A percentile compares a stretch with the other conserved stretches of the same genome.
phyloP scores from a whole-genome alignment of 2,113 vertebrate species.

The Hippocampus abdominalis region DNA sequence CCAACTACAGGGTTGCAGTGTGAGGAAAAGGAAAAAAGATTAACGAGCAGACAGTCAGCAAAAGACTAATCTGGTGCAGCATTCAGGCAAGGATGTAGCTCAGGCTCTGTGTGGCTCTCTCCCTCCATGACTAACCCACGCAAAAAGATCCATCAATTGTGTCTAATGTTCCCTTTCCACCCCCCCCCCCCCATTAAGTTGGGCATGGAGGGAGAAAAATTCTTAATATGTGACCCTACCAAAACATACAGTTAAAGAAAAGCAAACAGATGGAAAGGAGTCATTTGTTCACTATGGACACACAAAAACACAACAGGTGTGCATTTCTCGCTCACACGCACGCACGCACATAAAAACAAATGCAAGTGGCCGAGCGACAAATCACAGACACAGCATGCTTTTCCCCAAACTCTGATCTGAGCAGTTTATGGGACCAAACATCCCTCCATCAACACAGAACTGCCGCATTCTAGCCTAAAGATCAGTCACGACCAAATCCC shows the following conservation, averaged over 20 bases:
- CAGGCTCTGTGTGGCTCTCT: slow-evolving; percentile 64
- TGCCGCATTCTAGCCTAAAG: slow-evolving; percentile 74
- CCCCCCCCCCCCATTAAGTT: slow-evolving; percentile 9
- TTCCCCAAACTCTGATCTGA: slow-evolving; percentile 52
- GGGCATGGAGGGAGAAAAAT: slow-evolving; percentile 64
- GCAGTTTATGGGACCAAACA: slow-evolving; percentile 56
- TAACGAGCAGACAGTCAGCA: slow-evolving; percentile 72
- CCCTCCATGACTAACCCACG: slow-evolving; percentile 61
- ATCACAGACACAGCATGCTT: slow-evolving; percentile 67
- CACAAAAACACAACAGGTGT: slow-evolving; percentile 55
- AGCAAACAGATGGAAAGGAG: slow-evolving; percentile 57
- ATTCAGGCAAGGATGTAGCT: slow-evolving; percentile 71
- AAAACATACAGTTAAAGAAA: slow-evolving; percentile 64
- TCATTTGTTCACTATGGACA: slow-evolving; percentile 60
- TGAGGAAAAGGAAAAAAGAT: slow-evolving; percentile 61
- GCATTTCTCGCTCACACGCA: slow-evolving; percentile 47
- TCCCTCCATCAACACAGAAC: slow-evolving; percentile 41
- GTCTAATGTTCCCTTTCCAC: neutral
- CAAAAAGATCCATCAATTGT: neutral
- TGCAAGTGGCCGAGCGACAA: slow-evolving; percentile 53
- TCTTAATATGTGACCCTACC: slow-evolving; percentile 36
- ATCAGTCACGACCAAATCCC: slow-evolving; percentile 69
- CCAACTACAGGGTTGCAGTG: slow-evolving; percentile 59
- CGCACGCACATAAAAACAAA: slow-evolving; percentile 35
- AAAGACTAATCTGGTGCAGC: slow-evolving; percentile 72